phyloP scores from a whole-genome alignment of 2,888 invertebrate species.

The Oscheius sp. region DNA sequence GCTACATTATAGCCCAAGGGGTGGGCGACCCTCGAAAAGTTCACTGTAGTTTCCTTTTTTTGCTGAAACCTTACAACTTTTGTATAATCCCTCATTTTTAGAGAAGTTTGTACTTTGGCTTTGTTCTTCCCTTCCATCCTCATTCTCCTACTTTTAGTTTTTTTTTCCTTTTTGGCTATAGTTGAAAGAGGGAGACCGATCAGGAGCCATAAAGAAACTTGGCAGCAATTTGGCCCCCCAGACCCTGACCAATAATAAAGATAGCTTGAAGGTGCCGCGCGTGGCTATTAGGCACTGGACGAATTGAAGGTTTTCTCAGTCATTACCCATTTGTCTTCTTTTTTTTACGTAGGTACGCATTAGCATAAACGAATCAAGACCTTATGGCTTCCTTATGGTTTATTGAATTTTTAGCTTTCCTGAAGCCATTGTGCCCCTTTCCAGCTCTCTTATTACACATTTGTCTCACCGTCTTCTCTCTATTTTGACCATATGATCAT shows the following conservation, averaged over 20 bases:
- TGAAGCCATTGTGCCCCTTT: too few relatives aligned
- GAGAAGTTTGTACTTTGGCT: background rate
- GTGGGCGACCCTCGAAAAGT: background rate
- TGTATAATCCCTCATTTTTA: background rate
- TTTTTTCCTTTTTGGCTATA: slow-evolving; percentile 19
- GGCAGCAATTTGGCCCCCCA: slow-evolving; percentile 30
- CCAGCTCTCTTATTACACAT: too few relatives aligned
- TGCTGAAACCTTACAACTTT: background rate
- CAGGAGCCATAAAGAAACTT: slow-evolving; percentile 36
- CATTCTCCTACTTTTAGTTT: background rate
- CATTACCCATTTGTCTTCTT: slow-evolving; percentile 26
- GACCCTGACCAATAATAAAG: slow-evolving; percentile 37
- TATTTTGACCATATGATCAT: too few relatives aligned
- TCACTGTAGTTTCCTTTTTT: slow-evolving; percentile 3
- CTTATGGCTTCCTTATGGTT: background rate
- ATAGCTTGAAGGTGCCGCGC: slow-evolving; percentile 29
- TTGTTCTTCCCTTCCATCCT: slow-evolving; percentile 7
- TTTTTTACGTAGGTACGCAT: slow-evolving; percentile 11
- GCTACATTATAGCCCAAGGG: slow-evolving; percentile 4
- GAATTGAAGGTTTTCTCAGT: slow-evolving; percentile 26
- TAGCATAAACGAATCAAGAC: background rate
- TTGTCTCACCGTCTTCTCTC: too few relatives aligned
- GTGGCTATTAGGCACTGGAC: slow-evolving; percentile 27
- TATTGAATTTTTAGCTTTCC: background rate
- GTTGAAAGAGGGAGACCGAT: slow-evolving; percentile 1